These are phyloP conservation scores for Conus canariensis DNA, from an alignment of 2,888 invertebrate genomes.

Conservation along the genomic window DNA sequence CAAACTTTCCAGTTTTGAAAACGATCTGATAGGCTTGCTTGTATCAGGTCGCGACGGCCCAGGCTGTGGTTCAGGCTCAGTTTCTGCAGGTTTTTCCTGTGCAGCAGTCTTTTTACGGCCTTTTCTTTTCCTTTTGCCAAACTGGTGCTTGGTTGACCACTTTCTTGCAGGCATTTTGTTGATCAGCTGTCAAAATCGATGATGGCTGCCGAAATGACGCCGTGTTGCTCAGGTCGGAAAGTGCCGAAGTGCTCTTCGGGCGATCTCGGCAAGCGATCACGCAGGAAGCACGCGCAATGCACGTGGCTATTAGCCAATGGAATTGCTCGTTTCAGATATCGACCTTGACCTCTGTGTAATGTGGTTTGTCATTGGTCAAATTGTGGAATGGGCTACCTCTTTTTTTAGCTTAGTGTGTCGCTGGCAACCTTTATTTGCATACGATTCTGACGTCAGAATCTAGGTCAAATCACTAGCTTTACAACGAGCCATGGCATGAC, in stretches of 20 bases:
- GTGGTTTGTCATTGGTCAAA: not conserved
- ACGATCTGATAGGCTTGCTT: too few relatives aligned
- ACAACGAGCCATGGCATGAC: not conserved
- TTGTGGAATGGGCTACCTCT: not conserved
- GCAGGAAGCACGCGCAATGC: not conserved
- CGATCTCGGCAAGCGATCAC: not conserved
- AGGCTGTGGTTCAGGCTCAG: not conserved
- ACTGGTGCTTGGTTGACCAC: not conserved
- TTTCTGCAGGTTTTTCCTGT: not conserved
- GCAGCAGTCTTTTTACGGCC: not conserved
- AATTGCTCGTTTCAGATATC: not conserved
- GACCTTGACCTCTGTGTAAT: not conserved
- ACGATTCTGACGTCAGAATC: not conserved
- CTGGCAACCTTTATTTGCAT: not conserved
- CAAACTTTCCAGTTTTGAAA: not conserved
- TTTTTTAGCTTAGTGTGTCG: not conserved
- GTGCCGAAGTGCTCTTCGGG: not conserved
- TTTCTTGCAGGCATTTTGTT: not conserved
- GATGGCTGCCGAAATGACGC: not conserved
- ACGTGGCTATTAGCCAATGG: not conserved
- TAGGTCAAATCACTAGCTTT: not conserved
- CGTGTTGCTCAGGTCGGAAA: not conserved
- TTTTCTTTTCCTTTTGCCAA: not conserved
- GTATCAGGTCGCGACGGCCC: not conserved
- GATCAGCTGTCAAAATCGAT: not conserved